Conservation (phyloP, 2,797 vertebrate genomes). For the Phrynocephalus guinanensis region DNA sequence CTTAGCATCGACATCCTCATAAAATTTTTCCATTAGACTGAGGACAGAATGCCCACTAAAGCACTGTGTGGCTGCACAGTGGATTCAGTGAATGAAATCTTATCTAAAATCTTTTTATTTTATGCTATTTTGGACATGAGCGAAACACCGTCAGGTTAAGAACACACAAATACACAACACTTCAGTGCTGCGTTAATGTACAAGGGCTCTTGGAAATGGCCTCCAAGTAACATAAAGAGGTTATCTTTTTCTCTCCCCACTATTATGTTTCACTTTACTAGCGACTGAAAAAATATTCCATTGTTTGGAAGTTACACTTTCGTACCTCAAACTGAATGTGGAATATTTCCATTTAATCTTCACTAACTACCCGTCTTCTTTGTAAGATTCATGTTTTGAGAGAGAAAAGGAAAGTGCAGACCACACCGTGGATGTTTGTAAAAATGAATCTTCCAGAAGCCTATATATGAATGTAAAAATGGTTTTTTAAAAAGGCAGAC, state of each 20-base stretch:
- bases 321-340: constrained; percentile 74
- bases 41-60: constrained; percentile 76
- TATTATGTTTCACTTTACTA: constrained; percentile 80
- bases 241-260: constrained; percentile 76
- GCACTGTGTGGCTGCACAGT: constrained; percentile 78
- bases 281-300: constrained; percentile 79
- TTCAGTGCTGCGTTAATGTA: constrained; percentile 74
- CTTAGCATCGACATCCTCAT: constrained; percentile 79
- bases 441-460: neutral
- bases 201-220: constrained; percentile 74
- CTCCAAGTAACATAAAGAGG: constrained; percentile 77
- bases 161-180: constrained; percentile 42
- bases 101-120: constrained; percentile 90
- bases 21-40: constrained; percentile 81
- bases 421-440: neutral
- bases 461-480: neutral
- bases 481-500: neutral
- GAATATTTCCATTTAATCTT: constrained; percentile 73
- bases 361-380: constrained; percentile 58
- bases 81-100: constrained; percentile 84
- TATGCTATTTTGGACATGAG: constrained; percentile 80
- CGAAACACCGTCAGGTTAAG: constrained; percentile 44
- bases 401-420: neutral
- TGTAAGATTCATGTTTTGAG: constrained; percentile 39
- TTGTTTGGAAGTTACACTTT: constrained; percentile 77